phyloP scores from a whole-genome alignment of 1,140 invertebrate species.

The Formica selysi region DNA sequence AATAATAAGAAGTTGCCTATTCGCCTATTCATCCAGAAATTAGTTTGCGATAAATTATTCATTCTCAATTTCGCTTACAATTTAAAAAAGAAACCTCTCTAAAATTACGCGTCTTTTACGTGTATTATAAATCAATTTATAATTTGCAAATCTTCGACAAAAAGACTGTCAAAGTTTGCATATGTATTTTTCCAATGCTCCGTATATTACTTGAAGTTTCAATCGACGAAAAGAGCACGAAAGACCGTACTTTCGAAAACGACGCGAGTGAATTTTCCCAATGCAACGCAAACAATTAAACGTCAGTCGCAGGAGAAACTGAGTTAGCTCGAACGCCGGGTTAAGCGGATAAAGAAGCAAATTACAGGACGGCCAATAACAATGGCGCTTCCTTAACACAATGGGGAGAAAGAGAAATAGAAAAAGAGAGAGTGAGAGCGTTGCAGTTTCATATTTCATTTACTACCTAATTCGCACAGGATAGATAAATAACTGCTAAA shows the following conservation, averaged over 20 bases:
- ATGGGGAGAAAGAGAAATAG: constrained; percentile 6
- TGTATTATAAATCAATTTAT: background rate
- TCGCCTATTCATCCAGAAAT: background rate
- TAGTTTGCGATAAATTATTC: background rate
- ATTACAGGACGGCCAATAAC: constrained; percentile 53
- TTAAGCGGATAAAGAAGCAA: constrained; percentile 58
- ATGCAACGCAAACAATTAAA: constrained; percentile 45
- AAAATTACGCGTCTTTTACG: background rate
- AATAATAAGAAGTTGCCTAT: background rate
- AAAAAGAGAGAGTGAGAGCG: background rate
- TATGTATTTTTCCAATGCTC: background rate
- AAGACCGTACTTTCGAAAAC: constrained; percentile 2
- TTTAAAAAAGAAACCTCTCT: background rate
- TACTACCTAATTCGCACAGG: constrained; percentile 27
- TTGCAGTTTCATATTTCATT: constrained; percentile 47
- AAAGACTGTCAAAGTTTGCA: background rate
- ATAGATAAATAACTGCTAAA: constrained; percentile 34
- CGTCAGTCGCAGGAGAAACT: constrained; percentile 41
- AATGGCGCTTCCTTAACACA: constrained; percentile 49
- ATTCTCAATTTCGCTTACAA: background rate
- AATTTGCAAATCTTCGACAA: background rate
- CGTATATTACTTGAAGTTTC: background rate
- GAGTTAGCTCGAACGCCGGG: constrained; percentile 14
- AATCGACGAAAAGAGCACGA: background rate
- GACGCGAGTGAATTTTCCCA: constrained; percentile 25